Evolutionary conservation across 30 jellyfish, hydroid and myxozoan species (phyloP), one percentile per base, ranked within the genome.

Genomic region (Hydractinia symbiolongicarpus): DNA sequence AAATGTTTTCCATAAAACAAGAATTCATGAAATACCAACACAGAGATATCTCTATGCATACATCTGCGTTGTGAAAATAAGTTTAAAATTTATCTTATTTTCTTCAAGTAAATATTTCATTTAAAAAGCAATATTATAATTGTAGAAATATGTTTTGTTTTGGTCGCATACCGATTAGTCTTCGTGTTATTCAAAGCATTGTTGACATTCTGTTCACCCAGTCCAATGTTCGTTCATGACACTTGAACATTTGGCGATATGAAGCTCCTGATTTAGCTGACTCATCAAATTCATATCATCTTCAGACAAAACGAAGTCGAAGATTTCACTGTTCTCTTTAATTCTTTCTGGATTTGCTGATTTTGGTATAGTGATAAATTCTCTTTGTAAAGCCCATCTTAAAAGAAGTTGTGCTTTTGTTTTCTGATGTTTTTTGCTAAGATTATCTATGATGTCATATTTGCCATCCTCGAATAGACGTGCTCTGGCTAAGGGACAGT

Each of bases 401-500:
- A 86, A 61, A 14, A 86, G 61, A 9, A 91, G 68, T 69, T 91
- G 98, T 5, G 96, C 96, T 67, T 86, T 67, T 50, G 95, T 83
- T 61, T 91, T 91, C 61, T 77, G 57, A 73, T 66, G 71, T 78
- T 79, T 91, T 60, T 68, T 50, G n/a, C 95, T 70, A 11, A 90
- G 82, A 66, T 84, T 86, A 8, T 30, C 72, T 50, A 85, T 62
- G 7, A 86, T 73, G 13, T 88, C 78, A 76, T 84, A 81, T 81
- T 69, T 78, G 61, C 87, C 94, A 52, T 58, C 84, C n/a, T 77
- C 73, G 79, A 91, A 86, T 69, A 69, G 66, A 5, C 52, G 83
- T 66, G 96, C 88, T 64, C 98, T 66, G 71, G 96, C 98, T 19
- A 91, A 82, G n/a, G 98, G 98, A 62, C 98, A 91, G 54, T 81